phyloP scores from a whole-genome alignment of 2,113 vertebrate genomes.

The Phocoena phocoena region DNA sequence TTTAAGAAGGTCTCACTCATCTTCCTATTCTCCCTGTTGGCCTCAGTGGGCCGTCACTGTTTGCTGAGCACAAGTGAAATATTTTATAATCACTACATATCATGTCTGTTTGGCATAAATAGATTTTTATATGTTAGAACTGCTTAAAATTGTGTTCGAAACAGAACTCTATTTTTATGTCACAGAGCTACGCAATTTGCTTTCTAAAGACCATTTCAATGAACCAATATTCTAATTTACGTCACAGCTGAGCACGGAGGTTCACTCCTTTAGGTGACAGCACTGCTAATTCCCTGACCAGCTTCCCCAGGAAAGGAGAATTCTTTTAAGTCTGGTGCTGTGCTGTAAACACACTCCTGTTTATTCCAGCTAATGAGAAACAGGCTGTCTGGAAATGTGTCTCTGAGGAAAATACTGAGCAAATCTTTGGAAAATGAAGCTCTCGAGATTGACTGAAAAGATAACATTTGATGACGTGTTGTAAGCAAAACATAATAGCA shows the following conservation, averaged over 20 bases:
- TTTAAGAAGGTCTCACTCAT: not conserved
- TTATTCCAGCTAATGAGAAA: conserved; percentile 75
- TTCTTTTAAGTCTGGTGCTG: conserved; percentile 59
- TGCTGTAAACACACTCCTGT: conserved; percentile 73
- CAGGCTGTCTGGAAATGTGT: conserved; percentile 65
- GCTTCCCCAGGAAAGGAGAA: conserved; percentile 21
- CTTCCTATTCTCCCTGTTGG: not conserved
- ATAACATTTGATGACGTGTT: conserved; percentile 30
- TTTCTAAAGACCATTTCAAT: conserved; percentile 10
- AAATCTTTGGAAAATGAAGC: conserved; percentile 54
- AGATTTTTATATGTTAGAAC: not conserved
- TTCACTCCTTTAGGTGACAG: not conserved
- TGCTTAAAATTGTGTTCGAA: conserved; percentile 5
- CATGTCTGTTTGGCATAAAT: not conserved
- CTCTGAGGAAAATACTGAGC: conserved; percentile 54
- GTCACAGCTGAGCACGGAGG: conserved; percentile 34
- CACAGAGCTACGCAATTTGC: not conserved
- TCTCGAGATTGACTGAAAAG: conserved; percentile 37
- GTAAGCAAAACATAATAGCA: conserved; percentile 11
- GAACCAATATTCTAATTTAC: conserved; percentile 7
- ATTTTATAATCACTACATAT: not conserved
- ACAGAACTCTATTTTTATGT: not conserved
- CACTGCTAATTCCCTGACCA: conserved; percentile 29
- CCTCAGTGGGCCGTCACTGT: not conserved
- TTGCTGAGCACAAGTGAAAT: not conserved